Evolutionary conservation across 2,888 invertebrate species (phyloP), one percentile per base, ranked within the genome.

Genomic region (Xanthorhoe designata): DNA sequence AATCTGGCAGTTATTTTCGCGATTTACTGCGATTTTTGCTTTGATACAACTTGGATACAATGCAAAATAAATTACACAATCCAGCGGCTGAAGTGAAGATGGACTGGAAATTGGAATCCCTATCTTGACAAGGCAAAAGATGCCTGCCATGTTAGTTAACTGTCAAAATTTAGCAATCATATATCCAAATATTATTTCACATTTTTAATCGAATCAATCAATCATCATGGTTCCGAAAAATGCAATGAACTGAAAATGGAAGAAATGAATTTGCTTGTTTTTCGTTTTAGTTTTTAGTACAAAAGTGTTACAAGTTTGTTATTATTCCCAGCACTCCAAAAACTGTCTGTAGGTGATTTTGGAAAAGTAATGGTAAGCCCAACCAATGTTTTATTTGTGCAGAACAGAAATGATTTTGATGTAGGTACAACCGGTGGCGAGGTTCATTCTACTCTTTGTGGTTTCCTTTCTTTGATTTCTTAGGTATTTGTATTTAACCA

Each of bases 401-500:
- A 42, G 66, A 47, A 38, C 4, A 24, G 71, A 72, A 73, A 76
- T 77, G 75, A 75, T 15, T 80, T 79, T 74, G 71, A 72, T 78
- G 71, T n/a, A n/a, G n/a, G n/a, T 10, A 49, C 78, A 81, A 88
- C 89, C 90, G 89, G 90, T 89, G 84, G 86, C 80, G 82, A 84
- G 76, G 77, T 78, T 52, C 52, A 24, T 17, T 35, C 2, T 29
- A 17, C 49, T 15, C 61, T 51, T 52, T 15, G 54, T 58, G 54
- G 53, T 61, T 66, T 62, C 49, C 19, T 13, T 42, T 42, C 8
- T 42, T 54, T n/a, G 13, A 6, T 19, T 58, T n/a, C n/a, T n/a
- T 18, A 8, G 42, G 19, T 54, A 50, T 45, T 32, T 32, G 32
- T 38, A n/a, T 9, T 2, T 24, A 32, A 13, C 9, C n/a, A 45